Evolutionary conservation across 1,140 invertebrate species (phyloP), one percentile per base, ranked within the genome.

Genomic region (Magallana angulata): DNA sequence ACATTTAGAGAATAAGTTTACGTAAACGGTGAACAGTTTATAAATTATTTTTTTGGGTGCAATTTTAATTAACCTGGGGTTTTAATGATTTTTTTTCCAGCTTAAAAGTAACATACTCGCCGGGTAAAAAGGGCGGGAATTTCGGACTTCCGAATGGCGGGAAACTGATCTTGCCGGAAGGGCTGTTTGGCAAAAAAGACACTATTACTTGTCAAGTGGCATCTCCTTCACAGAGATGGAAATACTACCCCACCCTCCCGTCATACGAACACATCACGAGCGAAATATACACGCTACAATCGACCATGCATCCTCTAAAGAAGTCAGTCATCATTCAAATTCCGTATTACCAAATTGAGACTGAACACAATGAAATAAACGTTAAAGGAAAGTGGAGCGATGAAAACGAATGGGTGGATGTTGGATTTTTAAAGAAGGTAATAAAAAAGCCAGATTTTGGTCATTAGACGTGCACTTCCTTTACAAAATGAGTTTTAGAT

Each of bases 311-410:
- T 64, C 86, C 89, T 11, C 82, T 92, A 84, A 93, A 92, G 86
- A 92, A 90, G 36, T 64, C 89, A 7, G 86, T 92, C 0, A 89
- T 94, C 18, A 71, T 93, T 6, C 88, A 91, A 59, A 89, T 93
- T 56, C 93, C 92, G 8, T 93, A 91, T 76, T 90, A 92, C 57
- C 88, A 88, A 16, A 89, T 92, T 8, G 90, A 92, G 56, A 62
- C 84, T 2, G 88, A 92, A 48, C 89, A 90, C 76, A 86, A 87
- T 16, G 92, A 94, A 56, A 90, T 94, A 6, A 93, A 93, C 57
- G 92, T 93, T 1, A 93, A 92, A 85, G 92, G 91, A 3, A 91
- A 90, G 87, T 93, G 92, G 92, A 91, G 89, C 12, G 92, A 91
- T 57, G 92, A 92, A 80, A 87, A 85, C 9, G 91, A 92, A 24